Evolutionary conservation across 2,797 vertebrate genomes (phyloP).

Genomic region (Amblyraja radiata): DNA sequence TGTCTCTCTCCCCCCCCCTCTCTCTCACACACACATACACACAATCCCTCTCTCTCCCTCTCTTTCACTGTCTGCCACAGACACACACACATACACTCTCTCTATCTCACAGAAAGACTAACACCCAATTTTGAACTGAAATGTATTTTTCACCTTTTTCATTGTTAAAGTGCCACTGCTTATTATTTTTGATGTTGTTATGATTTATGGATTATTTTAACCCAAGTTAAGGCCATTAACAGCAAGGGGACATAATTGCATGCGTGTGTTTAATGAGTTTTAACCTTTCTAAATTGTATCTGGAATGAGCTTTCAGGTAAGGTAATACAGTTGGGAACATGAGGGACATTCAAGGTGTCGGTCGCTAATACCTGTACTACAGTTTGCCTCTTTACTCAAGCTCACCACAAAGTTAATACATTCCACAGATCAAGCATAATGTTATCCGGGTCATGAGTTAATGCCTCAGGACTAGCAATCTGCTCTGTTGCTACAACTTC

Average conservation of each 20-base stretch:
- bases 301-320: not conserved
- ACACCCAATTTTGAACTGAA: not conserved
- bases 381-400: not conserved
- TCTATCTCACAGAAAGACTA: too few species aligned
- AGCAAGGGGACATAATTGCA: not conserved
- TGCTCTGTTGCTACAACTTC: not conserved
- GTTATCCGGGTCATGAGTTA: not conserved
- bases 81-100: too few species aligned
- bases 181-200: not conserved
- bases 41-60: too few species aligned
- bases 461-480: not conserved
- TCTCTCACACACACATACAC: too few species aligned
- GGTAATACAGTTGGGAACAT: not conserved
- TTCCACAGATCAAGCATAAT: not conserved
- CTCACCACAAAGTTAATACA: not conserved
- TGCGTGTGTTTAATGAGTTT: not conserved
- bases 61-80: too few species aligned
- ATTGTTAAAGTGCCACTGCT: not conserved
- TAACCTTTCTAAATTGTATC: not conserved
- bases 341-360: not conserved
- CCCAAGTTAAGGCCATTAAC: not conserved
- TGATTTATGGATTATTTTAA: not conserved
- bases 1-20: too few species aligned
- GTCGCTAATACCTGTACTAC: not conserved
- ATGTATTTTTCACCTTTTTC: not conserved